Base-by-base conservation (phyloP, 2,113 vertebrate genomes). In the Leptobrachium ailaonicum region DNA sequence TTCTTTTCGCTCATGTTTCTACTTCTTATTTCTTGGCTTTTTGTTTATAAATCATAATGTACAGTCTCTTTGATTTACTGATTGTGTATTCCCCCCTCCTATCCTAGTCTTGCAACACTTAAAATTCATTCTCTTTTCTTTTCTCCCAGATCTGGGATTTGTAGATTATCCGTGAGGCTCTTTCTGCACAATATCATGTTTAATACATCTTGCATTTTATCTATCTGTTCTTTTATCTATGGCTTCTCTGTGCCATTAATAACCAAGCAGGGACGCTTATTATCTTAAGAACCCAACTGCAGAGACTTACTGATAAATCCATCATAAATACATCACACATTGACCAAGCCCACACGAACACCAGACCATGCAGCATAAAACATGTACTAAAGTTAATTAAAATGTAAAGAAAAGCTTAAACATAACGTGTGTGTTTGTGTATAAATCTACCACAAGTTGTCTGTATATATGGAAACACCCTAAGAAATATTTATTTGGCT, bases 201-300 rank as follows among this genome's bases (percentile, higher is more conserved):
- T 73, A 80, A 66, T 80, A 74, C 78, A 80, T 80, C 78, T 80
- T 32, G 71, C 64, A 40, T 68, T 80, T 80, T 80, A 41, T 80
- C 71, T 58, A 80, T 80, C 71, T 66, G 47, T 74, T 68, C 78
- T 80, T 73, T 80, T 80, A 80, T 80, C 78, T 74, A 73, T 56
- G 40, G 77, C 70, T 79, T 79, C 62, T 60, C 69, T 54, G 44
- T 56, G 14, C 41, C 63, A 80, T 73, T 73, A 80, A 73, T 66
- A 80, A 80, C 62, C 14, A 80, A 66, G 71, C 63, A 58, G 63
- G 50, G 62, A 44, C 64, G 67, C 71, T 60, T 68, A 73, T 67
- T 73, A 71, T 79, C 70, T 58, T 68, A 73, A 73, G 63, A 74
- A 80, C 63, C 73, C 43, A 62, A 62, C 71, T 41, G 63, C 50